A percentile compares a stretch with the other conserved stretches of the same genome.
Evolutionary conservation across 2,797 vertebrate genomes (phyloP).

Genomic region (Cichlasoma orientale): DNA sequence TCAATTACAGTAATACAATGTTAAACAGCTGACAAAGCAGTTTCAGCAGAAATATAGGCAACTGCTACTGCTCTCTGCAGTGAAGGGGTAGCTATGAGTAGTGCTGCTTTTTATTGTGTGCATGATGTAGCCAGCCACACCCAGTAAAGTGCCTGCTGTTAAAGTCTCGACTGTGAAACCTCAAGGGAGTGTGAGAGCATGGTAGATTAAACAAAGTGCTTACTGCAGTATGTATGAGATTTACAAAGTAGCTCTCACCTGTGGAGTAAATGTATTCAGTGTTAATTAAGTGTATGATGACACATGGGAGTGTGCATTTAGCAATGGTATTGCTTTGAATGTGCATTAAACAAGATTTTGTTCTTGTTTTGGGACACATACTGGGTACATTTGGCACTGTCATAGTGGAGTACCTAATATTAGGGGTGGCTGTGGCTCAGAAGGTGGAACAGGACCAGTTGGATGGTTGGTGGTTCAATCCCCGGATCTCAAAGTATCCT

Average conservation of each 20-base stretch:
- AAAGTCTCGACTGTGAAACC: constrained; percentile 21
- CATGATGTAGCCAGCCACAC: constrained; percentile 26
- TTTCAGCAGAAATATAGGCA: constrained; percentile 5
- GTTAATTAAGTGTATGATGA: constrained; percentile 47
- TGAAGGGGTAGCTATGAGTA: background rate
- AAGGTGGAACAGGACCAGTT: too few relatives aligned
- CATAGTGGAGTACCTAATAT: background rate
- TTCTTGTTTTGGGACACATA: background rate
- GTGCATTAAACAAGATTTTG: background rate
- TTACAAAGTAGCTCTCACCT: constrained; percentile 42
- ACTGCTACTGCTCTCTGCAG: background rate
- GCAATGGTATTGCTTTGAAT: background rate
- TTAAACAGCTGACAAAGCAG: constrained; percentile 9
- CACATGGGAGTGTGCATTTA: constrained; percentile 19
- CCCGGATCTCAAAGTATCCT: too few relatives aligned
- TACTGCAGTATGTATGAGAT: constrained; percentile 40
- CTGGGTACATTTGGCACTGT: background rate
- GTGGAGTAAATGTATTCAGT: constrained; percentile 34
- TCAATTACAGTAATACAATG: constrained; percentile 1
- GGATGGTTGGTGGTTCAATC: too few relatives aligned
- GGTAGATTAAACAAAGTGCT: constrained; percentile 48
- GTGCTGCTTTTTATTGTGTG: constrained; percentile 13
- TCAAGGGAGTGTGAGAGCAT: constrained; percentile 25
- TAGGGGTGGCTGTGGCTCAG: too few relatives aligned
- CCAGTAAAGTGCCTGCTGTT: constrained; percentile 33